Conservation (phyloP, 2,888 invertebrate genomes). For the Meiosimyza platycephala region DNA sequence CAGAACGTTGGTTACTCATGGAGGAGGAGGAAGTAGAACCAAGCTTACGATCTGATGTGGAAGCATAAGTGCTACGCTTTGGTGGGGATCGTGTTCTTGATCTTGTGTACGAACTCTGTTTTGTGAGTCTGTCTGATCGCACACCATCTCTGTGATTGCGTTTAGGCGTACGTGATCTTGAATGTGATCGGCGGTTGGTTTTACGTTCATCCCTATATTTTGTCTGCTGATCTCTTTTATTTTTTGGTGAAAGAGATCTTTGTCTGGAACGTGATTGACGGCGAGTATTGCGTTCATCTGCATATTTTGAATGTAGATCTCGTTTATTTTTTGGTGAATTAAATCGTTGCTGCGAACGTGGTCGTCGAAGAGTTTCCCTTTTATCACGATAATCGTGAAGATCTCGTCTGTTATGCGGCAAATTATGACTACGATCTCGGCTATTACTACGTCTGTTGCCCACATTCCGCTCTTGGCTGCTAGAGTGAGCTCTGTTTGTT, state of each 20-base stretch:
- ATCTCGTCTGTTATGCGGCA: too few species aligned
- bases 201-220: too few species aligned
- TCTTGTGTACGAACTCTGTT: background rate
- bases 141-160: slow-evolving; percentile 4
- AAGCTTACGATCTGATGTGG: background rate
- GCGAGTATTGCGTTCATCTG: too few species aligned
- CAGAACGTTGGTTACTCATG: background rate
- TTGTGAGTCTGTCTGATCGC: background rate
- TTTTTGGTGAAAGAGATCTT: too few species aligned
- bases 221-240: too few species aligned
- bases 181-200: slow-evolving; percentile 1
- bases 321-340: slow-evolving; percentile 28
- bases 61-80: background rate
- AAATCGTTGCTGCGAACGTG: background rate
- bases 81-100: slow-evolving; percentile 21
- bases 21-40: background rate
- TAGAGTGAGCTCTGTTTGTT: slow-evolving; percentile 17
- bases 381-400: too few species aligned
- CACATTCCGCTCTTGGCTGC: background rate
- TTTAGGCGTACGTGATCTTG: slow-evolving; percentile 5
- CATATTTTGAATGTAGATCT: background rate
- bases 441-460: too few species aligned
- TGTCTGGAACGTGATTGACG: too few species aligned
- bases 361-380: too few species aligned
- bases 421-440: too few species aligned